Conservation (phyloP, 2,113 vertebrate genomes). For the Rhinichthys klamathensis region DNA sequence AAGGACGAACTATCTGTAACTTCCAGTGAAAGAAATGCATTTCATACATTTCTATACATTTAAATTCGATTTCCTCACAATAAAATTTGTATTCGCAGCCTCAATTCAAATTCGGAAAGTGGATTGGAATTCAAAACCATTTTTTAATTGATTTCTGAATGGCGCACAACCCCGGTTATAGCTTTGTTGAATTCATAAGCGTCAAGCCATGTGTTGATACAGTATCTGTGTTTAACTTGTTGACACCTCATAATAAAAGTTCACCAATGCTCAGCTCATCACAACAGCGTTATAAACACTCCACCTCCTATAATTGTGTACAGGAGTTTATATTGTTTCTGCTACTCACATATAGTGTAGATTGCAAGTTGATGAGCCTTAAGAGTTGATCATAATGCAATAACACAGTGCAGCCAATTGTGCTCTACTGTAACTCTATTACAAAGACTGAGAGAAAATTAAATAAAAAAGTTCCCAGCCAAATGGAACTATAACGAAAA, state of each 20-base stretch:
- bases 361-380: constrained; percentile 8
- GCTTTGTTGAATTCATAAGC: not conserved
- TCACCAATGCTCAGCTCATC: not conserved
- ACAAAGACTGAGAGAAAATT: not conserved
- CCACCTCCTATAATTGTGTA: not conserved
- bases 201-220: not conserved
- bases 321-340: not conserved
- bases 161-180: not conserved
- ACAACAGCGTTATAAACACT: not conserved
- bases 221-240: not conserved
- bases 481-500: not conserved
- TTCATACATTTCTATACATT: not conserved
- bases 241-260: not conserved
- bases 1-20: not conserved
- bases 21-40: not conserved
- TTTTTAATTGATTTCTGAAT: not conserved
- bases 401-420: constrained; percentile 6
- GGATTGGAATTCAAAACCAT: not conserved
- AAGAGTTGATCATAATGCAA: constrained; percentile 6
- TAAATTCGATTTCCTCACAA: not conserved
- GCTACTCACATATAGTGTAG: not conserved
- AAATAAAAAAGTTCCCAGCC: not conserved
- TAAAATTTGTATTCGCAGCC: not conserved
- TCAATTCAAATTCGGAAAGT: not conserved
- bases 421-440: constrained; percentile 12